Evolutionary conservation across 2,797 vertebrate species (phyloP).

Genomic region (Prunella strophiata): DNA sequence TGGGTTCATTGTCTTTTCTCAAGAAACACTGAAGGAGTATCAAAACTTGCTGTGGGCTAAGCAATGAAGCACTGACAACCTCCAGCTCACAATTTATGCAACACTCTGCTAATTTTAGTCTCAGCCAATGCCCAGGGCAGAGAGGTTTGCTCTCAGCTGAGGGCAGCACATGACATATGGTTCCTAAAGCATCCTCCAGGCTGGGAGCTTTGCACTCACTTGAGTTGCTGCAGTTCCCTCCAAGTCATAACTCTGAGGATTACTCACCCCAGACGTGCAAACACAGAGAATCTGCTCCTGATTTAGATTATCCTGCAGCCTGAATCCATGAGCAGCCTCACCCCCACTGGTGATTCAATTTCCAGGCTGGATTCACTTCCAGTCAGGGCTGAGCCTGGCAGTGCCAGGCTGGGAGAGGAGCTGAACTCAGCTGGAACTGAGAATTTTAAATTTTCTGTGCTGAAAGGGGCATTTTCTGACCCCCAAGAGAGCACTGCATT

Average conservation of each 20-base stretch:
- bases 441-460: not conserved
- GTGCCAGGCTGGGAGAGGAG: not conserved
- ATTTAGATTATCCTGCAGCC: conserved; percentile 9
- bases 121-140: not conserved
- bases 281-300: not conserved
- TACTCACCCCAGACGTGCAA: conserved; percentile 50
- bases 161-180: conserved; percentile 27
- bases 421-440: not conserved
- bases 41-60: not conserved
- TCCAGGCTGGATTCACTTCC: not conserved
- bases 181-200: conserved; percentile 19
- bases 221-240: conserved; percentile 38
- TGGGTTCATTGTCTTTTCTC: not conserved
- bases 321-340: conserved; percentile 3
- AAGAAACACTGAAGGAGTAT: not conserved
- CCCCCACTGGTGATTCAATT: not conserved
- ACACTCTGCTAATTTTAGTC: not conserved
- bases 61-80: not conserved
- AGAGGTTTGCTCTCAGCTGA: not conserved
- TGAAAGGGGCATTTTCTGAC: no score
- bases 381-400: not conserved
- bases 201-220: conserved; percentile 25
- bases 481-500: not conserved
- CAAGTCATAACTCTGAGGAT: conserved; percentile 41
- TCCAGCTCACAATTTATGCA: not conserved